Evolutionary conservation across 2,888 invertebrate species (phyloP).

Genomic region (Aleiodes alternator): DNA sequence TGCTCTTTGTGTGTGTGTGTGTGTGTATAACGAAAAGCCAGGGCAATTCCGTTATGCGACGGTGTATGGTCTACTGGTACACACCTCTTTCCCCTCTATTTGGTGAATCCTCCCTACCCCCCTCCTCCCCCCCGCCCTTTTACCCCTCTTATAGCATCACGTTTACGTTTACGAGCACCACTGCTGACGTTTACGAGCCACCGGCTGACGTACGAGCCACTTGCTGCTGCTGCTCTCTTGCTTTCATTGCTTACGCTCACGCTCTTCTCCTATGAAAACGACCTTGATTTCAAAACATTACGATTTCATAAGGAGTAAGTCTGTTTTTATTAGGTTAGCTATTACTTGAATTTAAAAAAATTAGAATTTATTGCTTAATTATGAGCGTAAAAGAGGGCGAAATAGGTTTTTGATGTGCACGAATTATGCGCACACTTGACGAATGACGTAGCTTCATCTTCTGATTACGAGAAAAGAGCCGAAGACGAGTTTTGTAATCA

Average conservation of each 20-base stretch:
- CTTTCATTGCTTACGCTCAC: slow-evolving; percentile 72
- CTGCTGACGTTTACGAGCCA: slow-evolving; percentile 76
- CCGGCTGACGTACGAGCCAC: slow-evolving; percentile 76
- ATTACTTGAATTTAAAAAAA: too few species aligned
- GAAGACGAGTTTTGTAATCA: too few species aligned
- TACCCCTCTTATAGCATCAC: slow-evolving; percentile 74
- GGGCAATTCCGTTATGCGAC: slow-evolving; percentile 64
- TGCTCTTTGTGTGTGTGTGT: too few species aligned
- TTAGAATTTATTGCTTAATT: too few species aligned
- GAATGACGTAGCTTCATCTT: too few species aligned
- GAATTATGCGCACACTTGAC: too few species aligned
- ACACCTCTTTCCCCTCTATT: slow-evolving; percentile 66
- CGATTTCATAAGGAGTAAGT: slow-evolving; percentile 37
- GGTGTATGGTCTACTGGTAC: slow-evolving; percentile 66
- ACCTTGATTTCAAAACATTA: slow-evolving; percentile 62
- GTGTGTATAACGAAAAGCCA: slow-evolving; percentile 32
- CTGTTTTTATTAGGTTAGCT: neutral
- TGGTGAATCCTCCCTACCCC: slow-evolving; percentile 68
- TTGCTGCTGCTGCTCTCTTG: slow-evolving; percentile 71
- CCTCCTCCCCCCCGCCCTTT: slow-evolving; percentile 52
- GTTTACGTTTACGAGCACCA: slow-evolving; percentile 75
- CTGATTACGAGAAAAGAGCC: too few species aligned
- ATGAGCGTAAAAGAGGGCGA: too few species aligned
- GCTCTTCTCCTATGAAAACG: slow-evolving; percentile 63
- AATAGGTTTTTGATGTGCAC: too few species aligned